Percentiles rank a stretch among this genome's conserved stretches.
phyloP scores from a whole-genome alignment of 2,888 invertebrate species.

The Lobophora halterata region DNA sequence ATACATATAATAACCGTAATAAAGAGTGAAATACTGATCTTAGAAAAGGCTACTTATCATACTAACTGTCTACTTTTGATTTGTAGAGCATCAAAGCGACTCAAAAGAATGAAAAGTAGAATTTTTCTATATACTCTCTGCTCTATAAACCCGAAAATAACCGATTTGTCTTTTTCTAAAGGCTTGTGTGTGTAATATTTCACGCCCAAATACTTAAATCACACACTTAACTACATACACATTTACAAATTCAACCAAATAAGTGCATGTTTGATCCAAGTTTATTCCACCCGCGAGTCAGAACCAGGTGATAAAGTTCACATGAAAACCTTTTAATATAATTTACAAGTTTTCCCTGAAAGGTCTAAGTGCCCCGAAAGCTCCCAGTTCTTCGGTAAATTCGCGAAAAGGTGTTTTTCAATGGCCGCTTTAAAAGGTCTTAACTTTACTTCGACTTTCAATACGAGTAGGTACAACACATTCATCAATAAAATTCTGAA shows the following conservation, averaged over 20 bases:
- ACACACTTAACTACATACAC: constrained; percentile 17
- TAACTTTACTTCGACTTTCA: constrained; percentile 24
- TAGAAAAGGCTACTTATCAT: too few relatives aligned
- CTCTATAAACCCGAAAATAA: too few relatives aligned
- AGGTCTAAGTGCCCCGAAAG: constrained; percentile 40
- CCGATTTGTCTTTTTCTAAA: too few relatives aligned
- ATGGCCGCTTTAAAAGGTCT: constrained; percentile 20
- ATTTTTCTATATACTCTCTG: too few relatives aligned
- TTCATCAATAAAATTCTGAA: constrained; percentile 10
- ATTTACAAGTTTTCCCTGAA: constrained; percentile 48
- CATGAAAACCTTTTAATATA: constrained; percentile 49
- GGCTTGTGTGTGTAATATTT: too few relatives aligned
- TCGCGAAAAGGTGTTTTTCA: constrained; percentile 29
- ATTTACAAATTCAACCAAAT: constrained; percentile 19
- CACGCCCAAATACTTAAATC: too few relatives aligned
- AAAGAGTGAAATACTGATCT: too few relatives aligned
- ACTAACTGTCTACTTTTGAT: too few relatives aligned
- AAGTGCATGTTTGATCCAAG: constrained; percentile 29
- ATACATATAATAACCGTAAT: too few relatives aligned
- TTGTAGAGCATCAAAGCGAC: too few relatives aligned
- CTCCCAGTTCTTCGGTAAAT: constrained; percentile 35
- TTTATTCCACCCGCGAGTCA: constrained; percentile 35
- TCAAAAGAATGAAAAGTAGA: too few relatives aligned
- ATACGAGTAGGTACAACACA: constrained; percentile 10
- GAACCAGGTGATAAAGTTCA: constrained; percentile 45